Percentiles rank a stretch among this genome's conserved stretches.
These are phyloP conservation scores for Galemys pyrenaicus DNA, from an alignment of 2,113 vertebrate species.

Conservation along the genomic window DNA sequence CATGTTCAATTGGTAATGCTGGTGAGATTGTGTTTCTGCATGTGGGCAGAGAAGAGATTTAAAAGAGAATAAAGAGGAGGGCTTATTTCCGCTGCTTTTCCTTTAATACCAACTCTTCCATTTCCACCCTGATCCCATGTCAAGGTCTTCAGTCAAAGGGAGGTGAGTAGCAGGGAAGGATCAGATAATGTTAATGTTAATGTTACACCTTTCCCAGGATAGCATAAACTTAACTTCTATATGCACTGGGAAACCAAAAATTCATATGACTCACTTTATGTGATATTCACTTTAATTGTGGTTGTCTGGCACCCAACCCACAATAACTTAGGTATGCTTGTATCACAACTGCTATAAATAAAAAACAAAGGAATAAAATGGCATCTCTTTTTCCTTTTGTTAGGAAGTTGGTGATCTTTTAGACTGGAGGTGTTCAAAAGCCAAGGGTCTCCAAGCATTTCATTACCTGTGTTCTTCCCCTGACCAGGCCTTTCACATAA, in stretches of 20 bases:
- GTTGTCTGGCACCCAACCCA: too few species aligned
- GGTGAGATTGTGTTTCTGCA: neutral
- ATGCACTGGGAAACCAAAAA: too few species aligned
- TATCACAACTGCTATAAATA: neutral
- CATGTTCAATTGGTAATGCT: fast-evolving
- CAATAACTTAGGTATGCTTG: too few species aligned
- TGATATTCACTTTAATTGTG: too few species aligned
- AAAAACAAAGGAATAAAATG: neutral
- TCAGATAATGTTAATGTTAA: neutral
- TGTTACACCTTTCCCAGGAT: neutral
- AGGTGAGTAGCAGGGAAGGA: neutral
- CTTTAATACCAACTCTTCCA: neutral
- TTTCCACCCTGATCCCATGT: neutral
- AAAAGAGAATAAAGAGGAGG: neutral
- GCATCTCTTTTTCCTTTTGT: neutral
- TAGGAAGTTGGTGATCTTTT: neutral
- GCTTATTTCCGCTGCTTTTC: neutral
- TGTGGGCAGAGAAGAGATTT: neutral
- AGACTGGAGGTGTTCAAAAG: neutral
- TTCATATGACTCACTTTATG: too few species aligned
- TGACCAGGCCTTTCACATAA: slow-evolving; percentile 5
- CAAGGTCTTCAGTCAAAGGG: neutral
- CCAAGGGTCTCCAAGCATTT: neutral
- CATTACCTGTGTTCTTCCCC: slow-evolving; percentile 65
- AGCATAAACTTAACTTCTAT: too few species aligned